Conservation (phyloP, 2,888 invertebrate genomes). For the Drosophila bunnanda region DNA sequence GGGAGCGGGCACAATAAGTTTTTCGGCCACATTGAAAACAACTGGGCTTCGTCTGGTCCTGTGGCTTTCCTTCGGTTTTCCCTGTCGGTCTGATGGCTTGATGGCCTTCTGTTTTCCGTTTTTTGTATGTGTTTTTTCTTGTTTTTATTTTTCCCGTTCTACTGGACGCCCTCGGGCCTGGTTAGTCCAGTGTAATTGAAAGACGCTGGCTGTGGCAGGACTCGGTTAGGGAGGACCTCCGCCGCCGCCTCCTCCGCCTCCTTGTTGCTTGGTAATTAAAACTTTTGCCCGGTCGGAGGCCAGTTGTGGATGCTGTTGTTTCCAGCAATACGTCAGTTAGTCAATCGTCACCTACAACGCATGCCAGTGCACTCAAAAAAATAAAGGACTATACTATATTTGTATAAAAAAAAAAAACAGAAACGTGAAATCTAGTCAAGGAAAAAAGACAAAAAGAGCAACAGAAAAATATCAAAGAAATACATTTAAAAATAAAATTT, state of each 20-base stretch:
- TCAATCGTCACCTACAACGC: slow-evolving; percentile 56
- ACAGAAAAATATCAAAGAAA: too few species aligned
- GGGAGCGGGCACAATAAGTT: slow-evolving; percentile 59
- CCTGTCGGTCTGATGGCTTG: slow-evolving; percentile 28
- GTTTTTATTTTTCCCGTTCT: neutral
- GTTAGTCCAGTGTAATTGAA: slow-evolving; percentile 71
- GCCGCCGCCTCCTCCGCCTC: slow-evolving; percentile 23
- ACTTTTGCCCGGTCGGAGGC: slow-evolving; percentile 67
- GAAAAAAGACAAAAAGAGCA: too few species aligned
- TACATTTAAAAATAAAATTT: too few species aligned
- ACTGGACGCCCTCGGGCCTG: slow-evolving; percentile 65
- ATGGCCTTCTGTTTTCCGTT: slow-evolving; percentile 37
- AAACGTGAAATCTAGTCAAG: too few species aligned
- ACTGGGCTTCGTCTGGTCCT: slow-evolving; percentile 36
- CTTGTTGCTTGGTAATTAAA: slow-evolving; percentile 76
- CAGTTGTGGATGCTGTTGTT: slow-evolving; percentile 53
- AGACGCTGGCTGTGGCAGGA: slow-evolving; percentile 55
- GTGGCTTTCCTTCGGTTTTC: slow-evolving; percentile 31
- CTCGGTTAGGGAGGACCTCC: neutral
- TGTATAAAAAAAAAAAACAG: too few species aligned
- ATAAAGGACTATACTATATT: neutral
- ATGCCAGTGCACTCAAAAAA: slow-evolving; percentile 23
- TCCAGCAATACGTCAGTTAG: slow-evolving; percentile 78
- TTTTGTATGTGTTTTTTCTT: slow-evolving; percentile 3
- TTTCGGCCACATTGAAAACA: slow-evolving; percentile 64